A percentile compares a stretch with the other conserved stretches of the same genome.
Evolutionary conservation across 2,888 invertebrate genomes (phyloP).

Genomic region (Enchytraeus crypticus): DNA sequence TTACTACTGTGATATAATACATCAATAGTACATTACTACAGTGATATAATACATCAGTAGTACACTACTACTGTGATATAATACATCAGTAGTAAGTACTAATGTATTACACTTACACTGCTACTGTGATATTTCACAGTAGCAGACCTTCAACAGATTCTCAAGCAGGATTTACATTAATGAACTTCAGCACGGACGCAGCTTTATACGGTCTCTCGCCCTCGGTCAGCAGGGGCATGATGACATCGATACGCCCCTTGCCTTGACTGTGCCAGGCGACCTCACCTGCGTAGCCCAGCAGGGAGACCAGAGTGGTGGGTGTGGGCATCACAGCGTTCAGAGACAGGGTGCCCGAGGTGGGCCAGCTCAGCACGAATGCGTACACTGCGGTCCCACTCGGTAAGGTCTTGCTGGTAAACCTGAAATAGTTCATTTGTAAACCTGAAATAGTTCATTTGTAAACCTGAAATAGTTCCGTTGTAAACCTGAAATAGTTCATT

Average conservation of each 20-base stretch:
- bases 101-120: too few species aligned
- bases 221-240: constrained; percentile 30
- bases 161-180: too few species aligned
- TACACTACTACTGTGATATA: too few species aligned
- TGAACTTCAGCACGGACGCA: constrained; percentile 25
- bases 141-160: too few species aligned
- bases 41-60: too few species aligned
- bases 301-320: constrained; percentile 44
- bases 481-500: not conserved
- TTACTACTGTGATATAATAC: too few species aligned
- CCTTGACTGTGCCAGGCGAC: constrained; percentile 24
- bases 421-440: not conserved
- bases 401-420: constrained; percentile 23
- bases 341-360: constrained; percentile 54
- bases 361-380: constrained; percentile 65
- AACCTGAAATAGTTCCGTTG: not conserved
- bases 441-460: not conserved
- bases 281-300: constrained; percentile 52
- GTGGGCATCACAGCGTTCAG: constrained; percentile 50
- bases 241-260: constrained; percentile 32
- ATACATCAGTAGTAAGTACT: too few species aligned
- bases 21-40: too few species aligned
- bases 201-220: constrained; percentile 22
- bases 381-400: constrained; percentile 52
- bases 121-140: too few species aligned